Evolutionary conservation across 2,797 vertebrate genomes (phyloP), one percentile per base, ranked within the genome.

Genomic region (Sardinella longiceps): DNA sequence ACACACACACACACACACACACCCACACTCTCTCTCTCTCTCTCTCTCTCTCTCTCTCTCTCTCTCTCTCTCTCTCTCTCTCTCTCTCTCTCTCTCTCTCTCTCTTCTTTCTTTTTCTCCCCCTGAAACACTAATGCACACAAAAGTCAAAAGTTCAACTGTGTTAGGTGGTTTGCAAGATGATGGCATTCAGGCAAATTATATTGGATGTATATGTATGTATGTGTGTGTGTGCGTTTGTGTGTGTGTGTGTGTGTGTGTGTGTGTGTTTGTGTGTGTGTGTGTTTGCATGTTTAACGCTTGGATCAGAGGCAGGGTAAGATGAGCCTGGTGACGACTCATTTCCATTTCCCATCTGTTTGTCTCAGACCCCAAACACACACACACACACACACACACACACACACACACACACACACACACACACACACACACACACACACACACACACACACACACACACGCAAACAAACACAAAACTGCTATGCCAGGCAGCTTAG

Each of bases 281-380:
- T 43, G 84, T 50, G 37, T 46, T 56, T 56, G 53, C 53, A 56
- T 56, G 80, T 51, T 48, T 48, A 46, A 74, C 43, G 60, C 45
- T 63, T 23, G 12, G 51, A 80, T 80, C 74, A 80, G 48, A 74
- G 39, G 23, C 53, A 56, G 53, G 53, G 53, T 56, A 56, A 56
- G 53, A 56, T 56, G 53, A 56, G 20, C 53, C 20, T 23, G 48
- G 20, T 56, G 53, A 23, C 53, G 53, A 56, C 53, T 56, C 53
- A 56, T 56, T 84, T 63, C 60, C 81, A 82, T 82, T 80, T 66
- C 80, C 81, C 53, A 56, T 81, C 82, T 86, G 81, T 74, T 81
- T 87, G 81, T 85, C 83, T 77, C 83, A 80, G 37, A 86, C 63
- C 25, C 53, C 80, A 80, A 66, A 82, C n/a, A 60, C 56, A 60